Conservation (phyloP, 2,797 vertebrate genomes). For the Melanogrammus aeglefinus region DNA sequence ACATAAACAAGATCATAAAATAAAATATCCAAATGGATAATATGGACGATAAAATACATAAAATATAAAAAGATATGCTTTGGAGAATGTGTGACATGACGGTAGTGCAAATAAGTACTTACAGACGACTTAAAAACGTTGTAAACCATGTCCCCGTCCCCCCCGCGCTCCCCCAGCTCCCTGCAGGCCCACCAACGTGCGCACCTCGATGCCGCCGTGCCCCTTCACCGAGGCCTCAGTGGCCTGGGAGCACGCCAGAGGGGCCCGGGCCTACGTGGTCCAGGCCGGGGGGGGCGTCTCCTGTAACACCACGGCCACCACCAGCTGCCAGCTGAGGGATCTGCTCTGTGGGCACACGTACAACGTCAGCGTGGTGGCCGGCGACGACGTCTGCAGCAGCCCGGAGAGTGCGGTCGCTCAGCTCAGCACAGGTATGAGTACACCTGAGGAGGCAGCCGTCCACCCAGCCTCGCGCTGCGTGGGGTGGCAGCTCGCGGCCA, state of each 20-base stretch:
- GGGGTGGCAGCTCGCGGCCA: background rate
- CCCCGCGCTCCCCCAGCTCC: conserved; percentile 54
- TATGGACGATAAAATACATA: no score
- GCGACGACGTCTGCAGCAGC: conserved; percentile 60
- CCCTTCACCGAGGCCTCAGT: conserved; percentile 57
- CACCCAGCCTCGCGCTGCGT: no score
- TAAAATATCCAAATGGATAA: no score
- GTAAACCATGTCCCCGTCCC: background rate
- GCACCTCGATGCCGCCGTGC: conserved; percentile 55
- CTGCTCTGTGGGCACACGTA: conserved; percentile 72
- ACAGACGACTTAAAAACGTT: no score
- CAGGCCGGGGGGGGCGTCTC: conserved; percentile 37
- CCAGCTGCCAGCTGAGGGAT: conserved; percentile 57
- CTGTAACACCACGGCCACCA: conserved; percentile 62
- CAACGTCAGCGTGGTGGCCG: conserved; percentile 57
- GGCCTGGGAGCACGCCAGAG: conserved; percentile 68
- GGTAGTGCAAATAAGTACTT: no score
- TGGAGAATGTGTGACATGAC: no score
- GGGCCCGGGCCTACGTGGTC: conserved; percentile 58
- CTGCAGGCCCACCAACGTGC: conserved; percentile 63
- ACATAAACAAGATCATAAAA: no score
- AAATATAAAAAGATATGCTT: no score
- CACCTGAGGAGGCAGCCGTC: background rate
- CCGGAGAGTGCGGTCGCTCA: conserved; percentile 37
- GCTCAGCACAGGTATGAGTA: conserved; percentile 62